A percentile compares a stretch with the other conserved stretches of the same genome.
phyloP scores from a whole-genome alignment of 2,888 invertebrate genomes.

The Ethmia dodecea region DNA sequence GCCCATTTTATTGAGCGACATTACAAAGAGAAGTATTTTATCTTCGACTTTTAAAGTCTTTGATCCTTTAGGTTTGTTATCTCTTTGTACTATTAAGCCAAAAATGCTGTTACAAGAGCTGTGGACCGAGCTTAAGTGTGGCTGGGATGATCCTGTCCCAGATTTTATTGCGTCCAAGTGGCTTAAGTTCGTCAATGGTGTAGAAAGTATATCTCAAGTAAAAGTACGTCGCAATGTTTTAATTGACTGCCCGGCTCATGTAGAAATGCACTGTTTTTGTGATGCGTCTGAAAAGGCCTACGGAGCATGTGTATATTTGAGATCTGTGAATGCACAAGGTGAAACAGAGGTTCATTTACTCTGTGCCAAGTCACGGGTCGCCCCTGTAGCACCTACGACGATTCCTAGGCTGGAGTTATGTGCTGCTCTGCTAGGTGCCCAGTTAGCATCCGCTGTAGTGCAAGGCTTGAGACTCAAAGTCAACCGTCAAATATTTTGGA shows the following conservation, averaged over 20 bases:
- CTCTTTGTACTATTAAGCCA: conserved; percentile 12
- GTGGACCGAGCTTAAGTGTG: conserved; percentile 4
- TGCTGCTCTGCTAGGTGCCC: conserved; percentile 11
- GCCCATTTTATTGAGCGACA: not conserved
- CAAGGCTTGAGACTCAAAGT: conserved; percentile 1
- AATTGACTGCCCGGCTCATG: not conserved
- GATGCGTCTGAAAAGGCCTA: conserved; percentile 9
- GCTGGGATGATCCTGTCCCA: conserved; percentile 12
- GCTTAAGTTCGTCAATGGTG: conserved; percentile 1
- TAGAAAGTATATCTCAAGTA: conserved; percentile 5
- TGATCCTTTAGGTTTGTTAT: conserved; percentile 12
- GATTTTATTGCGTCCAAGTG: not conserved
- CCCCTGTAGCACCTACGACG: conserved; percentile 12
- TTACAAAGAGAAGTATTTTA: conserved; percentile 14
- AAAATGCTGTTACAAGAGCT: conserved; percentile 13
- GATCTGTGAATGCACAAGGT: conserved; percentile 1
- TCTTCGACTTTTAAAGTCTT: conserved; percentile 12
- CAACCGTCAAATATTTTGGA: conserved; percentile 4
- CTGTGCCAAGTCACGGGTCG: conserved; percentile 5
- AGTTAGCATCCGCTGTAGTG: conserved; percentile 5
- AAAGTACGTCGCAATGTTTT: conserved; percentile 4
- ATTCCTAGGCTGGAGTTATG: conserved; percentile 17
- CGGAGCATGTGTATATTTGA: conserved; percentile 9
- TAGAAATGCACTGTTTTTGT: conserved; percentile 9
- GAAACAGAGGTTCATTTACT: conserved; percentile 1